phyloP scores from a whole-genome alignment of 2,113 vertebrate genomes.

The Oreochromis niloticus region DNA sequence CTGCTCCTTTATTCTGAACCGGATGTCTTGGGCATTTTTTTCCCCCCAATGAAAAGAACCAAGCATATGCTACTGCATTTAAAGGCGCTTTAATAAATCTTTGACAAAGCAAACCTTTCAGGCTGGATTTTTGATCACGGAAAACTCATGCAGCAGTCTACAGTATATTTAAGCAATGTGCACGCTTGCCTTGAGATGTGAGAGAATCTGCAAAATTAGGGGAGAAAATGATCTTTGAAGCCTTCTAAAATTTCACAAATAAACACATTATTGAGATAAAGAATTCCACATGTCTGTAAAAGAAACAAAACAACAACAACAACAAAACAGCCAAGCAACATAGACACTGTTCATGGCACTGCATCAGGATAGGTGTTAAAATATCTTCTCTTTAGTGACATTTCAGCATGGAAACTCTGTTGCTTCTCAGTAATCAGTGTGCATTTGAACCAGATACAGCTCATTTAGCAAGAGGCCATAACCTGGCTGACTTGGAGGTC shows the following conservation, averaged over 20 bases:
- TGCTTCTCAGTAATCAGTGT: background rate
- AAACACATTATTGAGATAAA: background rate
- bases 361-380: background rate
- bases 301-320: background rate
- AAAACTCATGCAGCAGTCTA: background rate
- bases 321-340: background rate
- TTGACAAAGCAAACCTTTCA: slow-evolving; percentile 39
- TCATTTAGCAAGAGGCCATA: slow-evolving; percentile 39
- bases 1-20: slow-evolving; percentile 8
- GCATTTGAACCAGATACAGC: slow-evolving; percentile 37
- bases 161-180: background rate
- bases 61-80: slow-evolving; percentile 42
- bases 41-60: background rate
- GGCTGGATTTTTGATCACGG: slow-evolving; percentile 6
- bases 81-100: slow-evolving; percentile 37
- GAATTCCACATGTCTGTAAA: background rate
- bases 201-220: background rate
- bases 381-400: background rate
- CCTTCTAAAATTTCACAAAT: background rate
- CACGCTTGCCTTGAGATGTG: background rate
- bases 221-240: background rate
- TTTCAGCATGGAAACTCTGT: background rate
- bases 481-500: slow-evolving; percentile 23
- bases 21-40: background rate
- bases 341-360: background rate